Evolutionary conservation across 2,113 vertebrate species (phyloP).

Genomic region (Mionectes macconnelli): DNA sequence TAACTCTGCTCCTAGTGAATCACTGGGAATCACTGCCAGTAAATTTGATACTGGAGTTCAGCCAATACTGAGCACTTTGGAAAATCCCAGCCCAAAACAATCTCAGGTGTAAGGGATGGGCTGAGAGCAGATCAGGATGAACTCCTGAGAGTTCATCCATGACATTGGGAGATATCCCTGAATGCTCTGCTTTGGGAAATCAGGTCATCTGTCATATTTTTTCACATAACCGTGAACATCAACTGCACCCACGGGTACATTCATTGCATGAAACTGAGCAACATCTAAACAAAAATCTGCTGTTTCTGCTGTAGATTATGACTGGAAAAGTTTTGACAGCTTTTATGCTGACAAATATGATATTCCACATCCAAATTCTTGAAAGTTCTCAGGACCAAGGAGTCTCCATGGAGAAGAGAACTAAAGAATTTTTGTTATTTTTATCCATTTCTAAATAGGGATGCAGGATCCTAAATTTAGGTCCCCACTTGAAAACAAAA

Average conservation of each 20-base stretch:
- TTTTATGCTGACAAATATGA: not conserved
- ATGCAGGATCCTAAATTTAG: slow-evolving; percentile 26
- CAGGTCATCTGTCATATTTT: not conserved
- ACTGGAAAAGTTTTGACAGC: not conserved
- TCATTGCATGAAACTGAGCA: not conserved
- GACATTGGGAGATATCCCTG: not conserved
- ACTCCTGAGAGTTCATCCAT: not conserved
- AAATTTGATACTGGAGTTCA: not conserved
- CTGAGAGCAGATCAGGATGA: not conserved
- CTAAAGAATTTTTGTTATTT: not conserved
- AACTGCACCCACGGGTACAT: fast-evolving
- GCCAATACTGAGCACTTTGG: not conserved
- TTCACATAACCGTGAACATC: not conserved
- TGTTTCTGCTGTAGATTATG: not conserved
- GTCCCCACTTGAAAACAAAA: slow-evolving; percentile 18
- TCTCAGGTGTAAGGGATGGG: not conserved
- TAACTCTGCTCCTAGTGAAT: not conserved
- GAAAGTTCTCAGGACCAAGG: not conserved
- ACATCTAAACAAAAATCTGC: not conserved
- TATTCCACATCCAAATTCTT: not conserved
- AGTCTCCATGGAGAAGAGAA: not conserved
- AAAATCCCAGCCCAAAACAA: not conserved
- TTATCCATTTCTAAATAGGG: not conserved
- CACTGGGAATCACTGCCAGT: not conserved
- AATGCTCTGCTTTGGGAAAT: not conserved